Conservation (phyloP, 1,140 invertebrate species). For the Mylabris phalerata region DNA sequence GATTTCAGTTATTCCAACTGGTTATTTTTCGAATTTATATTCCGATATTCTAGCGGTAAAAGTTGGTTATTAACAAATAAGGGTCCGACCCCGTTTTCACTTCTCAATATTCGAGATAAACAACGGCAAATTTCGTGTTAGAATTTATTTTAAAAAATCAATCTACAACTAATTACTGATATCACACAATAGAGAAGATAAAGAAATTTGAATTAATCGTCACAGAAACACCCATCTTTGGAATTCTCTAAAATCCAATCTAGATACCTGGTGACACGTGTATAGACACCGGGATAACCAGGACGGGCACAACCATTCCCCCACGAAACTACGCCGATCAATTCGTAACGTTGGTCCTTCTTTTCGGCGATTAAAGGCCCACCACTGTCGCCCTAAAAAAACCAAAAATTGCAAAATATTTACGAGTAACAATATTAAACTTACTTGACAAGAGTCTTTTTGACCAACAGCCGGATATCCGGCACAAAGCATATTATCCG, state of each 20-base stretch:
- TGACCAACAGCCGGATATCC: constrained; percentile 66
- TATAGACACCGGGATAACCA: constrained; percentile 74
- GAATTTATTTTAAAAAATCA: not conserved
- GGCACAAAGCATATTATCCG: constrained; percentile 80
- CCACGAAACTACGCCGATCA: constrained; percentile 61
- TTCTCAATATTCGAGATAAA: not conserved
- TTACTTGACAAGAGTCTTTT: constrained; percentile 79
- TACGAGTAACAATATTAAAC: not conserved
- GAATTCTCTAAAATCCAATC: constrained; percentile 71
- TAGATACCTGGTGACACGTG: constrained; percentile 65
- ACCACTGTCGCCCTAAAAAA: constrained; percentile 80
- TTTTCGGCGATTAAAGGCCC: constrained; percentile 73
- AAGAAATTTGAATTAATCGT: constrained; percentile 39
- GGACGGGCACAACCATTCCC: constrained; percentile 60
- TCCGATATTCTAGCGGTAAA: not conserved
- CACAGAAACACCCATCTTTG: constrained; percentile 64
- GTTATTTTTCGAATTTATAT: not conserved
- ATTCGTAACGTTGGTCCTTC: constrained; percentile 65
- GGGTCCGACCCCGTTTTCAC: too few species aligned
- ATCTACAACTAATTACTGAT: not conserved
- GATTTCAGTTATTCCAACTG: too few species aligned
- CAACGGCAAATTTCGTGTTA: not conserved
- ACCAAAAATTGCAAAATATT: not conserved
- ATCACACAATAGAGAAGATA: constrained; percentile 2
- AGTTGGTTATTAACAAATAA: not conserved